A percentile compares a stretch with the other conserved stretches of the same genome.
Evolutionary conservation across 2,113 vertebrate species (phyloP).

Genomic region (Sapayoa aenigma): DNA sequence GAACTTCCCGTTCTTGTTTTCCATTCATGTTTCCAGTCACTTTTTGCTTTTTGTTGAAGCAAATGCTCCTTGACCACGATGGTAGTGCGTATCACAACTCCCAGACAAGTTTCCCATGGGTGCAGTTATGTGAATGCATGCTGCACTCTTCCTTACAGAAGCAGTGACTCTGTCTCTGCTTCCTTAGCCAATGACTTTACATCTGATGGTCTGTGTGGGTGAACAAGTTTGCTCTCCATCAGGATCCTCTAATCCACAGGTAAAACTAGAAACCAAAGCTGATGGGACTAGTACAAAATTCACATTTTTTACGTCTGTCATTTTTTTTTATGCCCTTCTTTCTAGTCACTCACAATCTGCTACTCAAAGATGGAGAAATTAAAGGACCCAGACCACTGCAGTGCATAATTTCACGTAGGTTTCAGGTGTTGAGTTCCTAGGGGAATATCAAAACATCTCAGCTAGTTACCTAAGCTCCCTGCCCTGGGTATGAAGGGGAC

Average conservation of each 20-base stretch:
- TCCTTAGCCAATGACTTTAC: background rate
- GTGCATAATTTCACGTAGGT: background rate
- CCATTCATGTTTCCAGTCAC: background rate
- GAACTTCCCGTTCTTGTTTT: background rate
- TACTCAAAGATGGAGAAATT: background rate
- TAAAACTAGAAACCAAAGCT: background rate
- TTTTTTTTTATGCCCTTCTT: background rate
- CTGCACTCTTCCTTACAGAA: background rate
- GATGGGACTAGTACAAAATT: background rate
- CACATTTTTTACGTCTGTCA: background rate
- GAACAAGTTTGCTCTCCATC: background rate
- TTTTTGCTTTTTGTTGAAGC: background rate
- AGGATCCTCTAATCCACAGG: background rate
- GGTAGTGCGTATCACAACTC: background rate
- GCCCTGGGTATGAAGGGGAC: background rate
- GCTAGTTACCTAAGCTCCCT: background rate
- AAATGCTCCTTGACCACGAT: background rate
- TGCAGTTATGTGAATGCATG: background rate
- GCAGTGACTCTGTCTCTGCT: background rate
- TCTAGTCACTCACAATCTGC: background rate
- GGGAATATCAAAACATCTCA: background rate
- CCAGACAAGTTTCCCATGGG: background rate
- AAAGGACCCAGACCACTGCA: background rate
- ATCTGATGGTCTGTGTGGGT: background rate
- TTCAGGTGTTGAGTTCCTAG: background rate